Conservation (phyloP, 2,797 vertebrate species). For the Gymnothorax javanicus region DNA sequence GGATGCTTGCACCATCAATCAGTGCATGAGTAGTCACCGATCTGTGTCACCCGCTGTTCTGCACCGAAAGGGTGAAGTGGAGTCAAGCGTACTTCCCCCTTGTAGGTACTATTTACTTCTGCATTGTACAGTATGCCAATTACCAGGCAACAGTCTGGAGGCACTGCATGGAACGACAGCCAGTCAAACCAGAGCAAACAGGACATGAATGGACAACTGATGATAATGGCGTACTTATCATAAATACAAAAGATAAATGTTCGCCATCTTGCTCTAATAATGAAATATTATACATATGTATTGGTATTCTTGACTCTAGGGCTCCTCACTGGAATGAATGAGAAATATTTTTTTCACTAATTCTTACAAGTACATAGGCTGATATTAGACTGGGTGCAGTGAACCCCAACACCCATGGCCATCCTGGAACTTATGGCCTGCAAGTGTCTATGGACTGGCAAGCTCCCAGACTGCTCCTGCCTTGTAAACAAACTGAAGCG, state of each 20-base stretch:
- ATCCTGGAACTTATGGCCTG: constrained; percentile 11
- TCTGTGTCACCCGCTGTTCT: constrained; percentile 19
- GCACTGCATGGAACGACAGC: no score
- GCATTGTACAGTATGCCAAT: constrained; percentile 22
- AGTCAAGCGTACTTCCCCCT: constrained; percentile 22
- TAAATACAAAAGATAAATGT: constrained; percentile 22
- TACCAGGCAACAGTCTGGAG: constrained; percentile 11
- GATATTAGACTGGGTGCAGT: constrained; percentile 19
- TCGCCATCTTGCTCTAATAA: not conserved
- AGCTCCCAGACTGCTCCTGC: not conserved
- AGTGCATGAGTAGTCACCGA: constrained; percentile 7
- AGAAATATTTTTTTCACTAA: constrained; percentile 11
- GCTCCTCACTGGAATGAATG: constrained; percentile 14
- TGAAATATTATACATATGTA: not conserved
- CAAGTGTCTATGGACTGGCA: constrained; percentile 15
- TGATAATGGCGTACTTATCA: constrained; percentile 5
- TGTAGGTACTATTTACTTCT: constrained; percentile 14
- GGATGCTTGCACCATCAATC: not conserved
- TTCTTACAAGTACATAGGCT: constrained; percentile 21
- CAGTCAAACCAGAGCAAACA: constrained; percentile 18
- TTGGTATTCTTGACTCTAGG: constrained; percentile 7
- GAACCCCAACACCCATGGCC: not conserved
- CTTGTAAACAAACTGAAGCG: constrained; percentile 22
- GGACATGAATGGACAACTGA: constrained; percentile 30
- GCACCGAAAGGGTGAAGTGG: constrained; percentile 27